These are phyloP conservation scores for Phorcus lineatus DNA, from an alignment of 2,888 invertebrate species.

Conservation along the genomic window DNA sequence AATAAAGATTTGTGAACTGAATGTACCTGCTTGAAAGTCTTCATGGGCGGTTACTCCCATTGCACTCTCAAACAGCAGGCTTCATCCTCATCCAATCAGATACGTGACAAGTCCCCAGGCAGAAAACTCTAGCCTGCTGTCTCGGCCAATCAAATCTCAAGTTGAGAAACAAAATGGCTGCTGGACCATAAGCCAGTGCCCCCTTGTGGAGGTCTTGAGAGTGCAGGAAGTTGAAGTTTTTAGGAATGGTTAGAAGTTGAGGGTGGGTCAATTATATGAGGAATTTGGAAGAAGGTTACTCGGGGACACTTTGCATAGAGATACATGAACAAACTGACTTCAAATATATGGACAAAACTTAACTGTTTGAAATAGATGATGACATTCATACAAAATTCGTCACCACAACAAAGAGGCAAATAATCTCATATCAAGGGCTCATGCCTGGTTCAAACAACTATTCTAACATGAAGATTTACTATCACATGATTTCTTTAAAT, in stretches of 20 bases:
- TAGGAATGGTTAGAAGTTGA: not conserved
- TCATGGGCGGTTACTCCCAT: not conserved
- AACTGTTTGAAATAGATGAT: no score
- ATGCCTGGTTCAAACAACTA: no score
- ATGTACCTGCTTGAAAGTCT: not conserved
- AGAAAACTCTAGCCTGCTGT: not conserved
- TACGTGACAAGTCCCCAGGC: not conserved
- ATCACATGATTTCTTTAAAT: no score
- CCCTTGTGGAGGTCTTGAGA: not conserved
- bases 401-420: no score
- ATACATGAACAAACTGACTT: slow-evolving; percentile 8
- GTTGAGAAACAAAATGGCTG: not conserved
- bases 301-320: not conserved
- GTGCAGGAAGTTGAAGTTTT: not conserved
- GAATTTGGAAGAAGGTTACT: not conserved
- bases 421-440: no score
- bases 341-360: not conserved
- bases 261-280: not conserved
- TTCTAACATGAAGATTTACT: no score
- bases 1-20: no score
- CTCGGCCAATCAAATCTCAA: not conserved
- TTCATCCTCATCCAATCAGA: no score
- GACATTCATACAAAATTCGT: no score
- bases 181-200: not conserved
- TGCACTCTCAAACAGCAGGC: not conserved